Percentiles rank a stretch among this genome's conserved stretches.
phyloP scores from a whole-genome alignment of 2,113 vertebrate genomes.

The Pygoscelis adeliae region DNA sequence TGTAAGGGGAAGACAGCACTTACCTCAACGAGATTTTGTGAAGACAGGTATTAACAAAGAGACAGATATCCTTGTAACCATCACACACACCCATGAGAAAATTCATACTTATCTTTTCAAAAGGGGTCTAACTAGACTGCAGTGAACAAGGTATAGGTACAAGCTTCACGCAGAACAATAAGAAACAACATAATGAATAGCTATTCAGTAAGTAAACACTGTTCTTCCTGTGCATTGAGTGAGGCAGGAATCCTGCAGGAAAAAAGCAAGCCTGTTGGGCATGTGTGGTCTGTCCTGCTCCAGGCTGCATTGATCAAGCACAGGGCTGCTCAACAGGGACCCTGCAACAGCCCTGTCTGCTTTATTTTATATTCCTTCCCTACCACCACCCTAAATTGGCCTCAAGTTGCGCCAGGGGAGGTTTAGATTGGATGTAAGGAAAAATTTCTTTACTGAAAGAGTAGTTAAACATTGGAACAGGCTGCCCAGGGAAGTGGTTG shows the following conservation, averaged over 20 bases:
- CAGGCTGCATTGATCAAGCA: neutral
- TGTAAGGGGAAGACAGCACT: neutral
- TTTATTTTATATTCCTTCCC: neutral
- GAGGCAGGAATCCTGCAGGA: neutral
- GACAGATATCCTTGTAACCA: neutral
- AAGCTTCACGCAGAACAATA: neutral
- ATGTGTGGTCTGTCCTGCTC: neutral
- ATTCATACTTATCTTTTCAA: neutral
- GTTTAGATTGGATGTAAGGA: no score
- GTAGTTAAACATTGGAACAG: no score
- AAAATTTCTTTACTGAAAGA: no score
- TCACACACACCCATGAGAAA: neutral
- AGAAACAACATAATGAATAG: neutral
- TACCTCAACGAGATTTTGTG: neutral
- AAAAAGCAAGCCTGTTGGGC: neutral
- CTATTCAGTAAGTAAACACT: neutral
- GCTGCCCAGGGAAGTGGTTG: no score
- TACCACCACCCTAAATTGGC: neutral
- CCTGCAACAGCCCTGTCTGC: neutral
- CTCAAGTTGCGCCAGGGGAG: no score
- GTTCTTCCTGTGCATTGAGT: neutral
- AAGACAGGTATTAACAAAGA: neutral
- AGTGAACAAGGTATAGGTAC: neutral
- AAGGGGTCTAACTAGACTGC: neutral
- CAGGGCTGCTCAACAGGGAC: neutral